Evolutionary conservation across 2,797 vertebrate species (phyloP).

Genomic region (Bradypodion pumilum): DNA sequence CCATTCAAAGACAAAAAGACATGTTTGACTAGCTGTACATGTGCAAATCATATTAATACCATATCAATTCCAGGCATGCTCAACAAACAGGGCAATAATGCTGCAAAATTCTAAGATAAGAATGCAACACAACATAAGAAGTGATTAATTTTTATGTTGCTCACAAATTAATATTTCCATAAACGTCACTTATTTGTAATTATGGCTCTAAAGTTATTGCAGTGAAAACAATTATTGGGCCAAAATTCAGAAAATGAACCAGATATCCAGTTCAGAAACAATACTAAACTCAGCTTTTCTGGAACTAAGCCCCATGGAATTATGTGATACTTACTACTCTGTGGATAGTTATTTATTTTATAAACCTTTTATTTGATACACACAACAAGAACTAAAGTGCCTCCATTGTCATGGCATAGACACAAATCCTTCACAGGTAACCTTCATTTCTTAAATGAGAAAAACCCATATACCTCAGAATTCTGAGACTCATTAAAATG

Average conservation of each 20-base stretch:
- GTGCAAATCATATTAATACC: not conserved
- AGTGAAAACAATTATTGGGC: not conserved
- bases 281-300: not conserved
- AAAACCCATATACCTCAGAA: not conserved
- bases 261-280: not conserved
- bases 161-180: not conserved
- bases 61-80: not conserved
- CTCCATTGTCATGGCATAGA: not conserved
- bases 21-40: not conserved
- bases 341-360: not conserved
- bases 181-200: not conserved
- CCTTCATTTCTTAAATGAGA: not conserved
- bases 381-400: not conserved
- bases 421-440: not conserved
- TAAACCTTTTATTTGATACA: not conserved
- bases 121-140: not conserved
- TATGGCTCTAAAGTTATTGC: too few relatives aligned
- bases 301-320: not conserved
- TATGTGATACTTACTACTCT: not conserved
- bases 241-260: not conserved
- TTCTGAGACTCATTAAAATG: not conserved
- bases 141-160: not conserved
- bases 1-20: not conserved
- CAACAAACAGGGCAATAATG: not conserved
- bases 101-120: not conserved